These are phyloP conservation scores for Diarsia dahlii DNA, from an alignment of 2,888 invertebrate genomes.

Conservation along the genomic window DNA sequence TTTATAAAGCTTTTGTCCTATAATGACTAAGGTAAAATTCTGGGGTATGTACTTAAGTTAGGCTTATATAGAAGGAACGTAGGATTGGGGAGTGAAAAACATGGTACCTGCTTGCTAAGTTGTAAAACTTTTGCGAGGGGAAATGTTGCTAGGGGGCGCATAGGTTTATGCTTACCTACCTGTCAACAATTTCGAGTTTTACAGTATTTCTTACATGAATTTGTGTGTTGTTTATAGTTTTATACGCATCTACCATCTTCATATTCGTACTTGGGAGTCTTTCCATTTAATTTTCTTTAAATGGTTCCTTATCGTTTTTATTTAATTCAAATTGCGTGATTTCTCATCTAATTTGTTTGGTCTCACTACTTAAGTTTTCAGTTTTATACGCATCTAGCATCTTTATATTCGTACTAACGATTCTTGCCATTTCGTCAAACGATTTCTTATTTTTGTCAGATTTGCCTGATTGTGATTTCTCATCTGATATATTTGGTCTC, in stretches of 20 bases:
- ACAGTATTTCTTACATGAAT: neutral
- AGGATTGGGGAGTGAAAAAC: slow-evolving; percentile 45
- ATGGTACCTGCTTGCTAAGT: slow-evolving; percentile 49
- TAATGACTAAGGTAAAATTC: slow-evolving; percentile 33
- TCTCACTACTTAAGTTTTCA: neutral
- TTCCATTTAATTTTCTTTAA: too few species aligned
- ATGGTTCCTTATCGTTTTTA: too few species aligned
- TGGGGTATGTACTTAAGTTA: slow-evolving; percentile 17
- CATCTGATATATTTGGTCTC: neutral
- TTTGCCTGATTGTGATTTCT: neutral
- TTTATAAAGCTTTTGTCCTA: slow-evolving; percentile 42
- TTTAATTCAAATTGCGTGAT: too few species aligned
- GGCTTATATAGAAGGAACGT: slow-evolving; percentile 25
- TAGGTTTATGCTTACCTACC: slow-evolving; percentile 31
- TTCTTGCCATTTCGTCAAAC: neutral
- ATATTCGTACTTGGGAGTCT: neutral
- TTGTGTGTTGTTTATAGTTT: neutral
- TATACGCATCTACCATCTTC: neutral
- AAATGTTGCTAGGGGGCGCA: slow-evolving; percentile 35
- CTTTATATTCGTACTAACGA: too few species aligned
- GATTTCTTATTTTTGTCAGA: neutral
- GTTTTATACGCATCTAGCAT: too few species aligned
- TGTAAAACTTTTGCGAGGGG: slow-evolving; percentile 52
- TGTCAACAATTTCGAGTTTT: slow-evolving; percentile 37
- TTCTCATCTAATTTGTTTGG: neutral